Evolutionary conservation across 2,113 vertebrate species (phyloP).

Genomic region (Panthera leo): DNA sequence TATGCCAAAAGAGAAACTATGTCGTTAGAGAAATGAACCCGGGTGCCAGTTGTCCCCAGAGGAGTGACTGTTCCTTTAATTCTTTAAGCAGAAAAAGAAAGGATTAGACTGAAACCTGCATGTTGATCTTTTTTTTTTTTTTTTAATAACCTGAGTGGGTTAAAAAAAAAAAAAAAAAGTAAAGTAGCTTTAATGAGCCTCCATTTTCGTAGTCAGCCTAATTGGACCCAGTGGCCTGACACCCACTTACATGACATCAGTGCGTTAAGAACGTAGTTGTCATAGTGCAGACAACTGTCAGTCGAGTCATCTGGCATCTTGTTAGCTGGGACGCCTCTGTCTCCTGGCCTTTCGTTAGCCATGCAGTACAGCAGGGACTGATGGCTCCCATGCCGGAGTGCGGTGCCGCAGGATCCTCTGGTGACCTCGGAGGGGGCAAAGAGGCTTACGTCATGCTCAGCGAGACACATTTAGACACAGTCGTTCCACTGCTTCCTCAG

Average conservation of each 20-base stretch:
- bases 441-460: not conserved
- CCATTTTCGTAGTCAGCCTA: not conserved
- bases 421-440: conserved; percentile 45
- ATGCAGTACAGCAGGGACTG: not conserved
- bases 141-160: not conserved
- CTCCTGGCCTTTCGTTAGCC: not conserved
- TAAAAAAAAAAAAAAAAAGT: not conserved
- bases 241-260: not conserved
- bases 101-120: not conserved
- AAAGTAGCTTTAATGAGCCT: not conserved
- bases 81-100: not conserved
- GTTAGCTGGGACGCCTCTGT: not conserved
- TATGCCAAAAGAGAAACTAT: not conserved
- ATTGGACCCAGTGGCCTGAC: not conserved
- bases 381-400: not conserved
- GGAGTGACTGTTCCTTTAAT: not conserved
- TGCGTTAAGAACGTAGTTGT: not conserved
- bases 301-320: not conserved
- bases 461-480: not conserved
- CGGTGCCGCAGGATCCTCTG: not conserved
- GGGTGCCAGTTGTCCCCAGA: not conserved
- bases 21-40: not conserved
- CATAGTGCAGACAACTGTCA: not conserved
- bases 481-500: not conserved
- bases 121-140: not conserved